A percentile compares a stretch with the other conserved stretches of the same genome.
phyloP scores from a whole-genome alignment of 1,140 invertebrate genomes.

The Pygmarrhopalites habei region DNA sequence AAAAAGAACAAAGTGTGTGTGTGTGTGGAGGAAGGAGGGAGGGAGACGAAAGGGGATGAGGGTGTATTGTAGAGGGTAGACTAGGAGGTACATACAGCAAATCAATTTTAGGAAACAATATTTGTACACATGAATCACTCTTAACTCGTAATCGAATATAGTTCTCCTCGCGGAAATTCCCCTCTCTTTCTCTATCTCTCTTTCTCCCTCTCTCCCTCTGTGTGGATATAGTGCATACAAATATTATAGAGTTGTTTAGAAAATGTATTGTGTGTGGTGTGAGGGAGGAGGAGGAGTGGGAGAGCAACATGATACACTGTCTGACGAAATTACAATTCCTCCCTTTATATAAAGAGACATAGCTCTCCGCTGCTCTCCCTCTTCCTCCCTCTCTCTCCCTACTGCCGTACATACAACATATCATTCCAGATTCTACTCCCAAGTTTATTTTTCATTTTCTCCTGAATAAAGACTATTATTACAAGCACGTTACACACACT shows the following conservation, averaged over 20 bases:
- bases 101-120: slow-evolving; percentile 33
- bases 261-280: too few species aligned
- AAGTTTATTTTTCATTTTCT: slow-evolving; percentile 12
- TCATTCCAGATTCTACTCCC: not conserved
- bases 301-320: too few species aligned
- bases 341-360: too few species aligned
- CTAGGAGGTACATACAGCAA: slow-evolving; percentile 8
- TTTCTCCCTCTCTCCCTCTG: not conserved
- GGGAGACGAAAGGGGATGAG: too few species aligned
- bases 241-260: too few species aligned
- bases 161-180: slow-evolving; percentile 9
- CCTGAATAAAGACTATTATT: slow-evolving; percentile 7
- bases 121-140: slow-evolving; percentile 35
- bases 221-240: too few species aligned
- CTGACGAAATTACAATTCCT: too few species aligned
- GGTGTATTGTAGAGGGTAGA: not conserved
- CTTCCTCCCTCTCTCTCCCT: not conserved
- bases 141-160: slow-evolving; percentile 37
- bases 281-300: too few species aligned
- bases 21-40: too few species aligned
- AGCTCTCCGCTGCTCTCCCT: too few species aligned
- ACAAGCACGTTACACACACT: slow-evolving; percentile 6
- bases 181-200: not conserved
- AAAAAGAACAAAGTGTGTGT: too few species aligned
- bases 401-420: slow-evolving; percentile 1